These are phyloP conservation scores for Calidris pugnax DNA, from an alignment of 2,113 vertebrate species.

Conservation along the genomic window DNA sequence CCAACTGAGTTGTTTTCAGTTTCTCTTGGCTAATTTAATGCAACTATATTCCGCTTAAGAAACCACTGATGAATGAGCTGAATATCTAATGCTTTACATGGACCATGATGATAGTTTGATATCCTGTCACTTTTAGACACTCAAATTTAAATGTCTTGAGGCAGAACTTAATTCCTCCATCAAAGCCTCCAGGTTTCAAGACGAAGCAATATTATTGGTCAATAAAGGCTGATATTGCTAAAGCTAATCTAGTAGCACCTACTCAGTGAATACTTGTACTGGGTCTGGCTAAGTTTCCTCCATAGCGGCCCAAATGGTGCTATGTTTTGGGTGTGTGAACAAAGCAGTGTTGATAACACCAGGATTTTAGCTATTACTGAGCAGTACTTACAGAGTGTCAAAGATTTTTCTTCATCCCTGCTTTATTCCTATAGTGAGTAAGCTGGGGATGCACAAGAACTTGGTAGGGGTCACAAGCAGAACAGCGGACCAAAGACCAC, in stretches of 20 bases:
- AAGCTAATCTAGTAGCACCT: neutral
- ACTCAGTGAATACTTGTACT: neutral
- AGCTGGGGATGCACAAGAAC: neutral
- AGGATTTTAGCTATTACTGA: neutral
- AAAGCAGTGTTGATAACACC: neutral
- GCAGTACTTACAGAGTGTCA: neutral
- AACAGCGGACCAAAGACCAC: neutral
- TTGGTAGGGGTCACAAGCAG: neutral
- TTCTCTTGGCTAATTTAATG: neutral
- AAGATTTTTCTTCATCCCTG: neutral
- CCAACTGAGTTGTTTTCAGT: neutral
- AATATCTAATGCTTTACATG: neutral
- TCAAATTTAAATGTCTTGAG: neutral
- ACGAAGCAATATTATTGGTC: neutral
- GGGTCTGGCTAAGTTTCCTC: neutral
- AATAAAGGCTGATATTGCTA: neutral
- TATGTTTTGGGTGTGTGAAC: neutral
- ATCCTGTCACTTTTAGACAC: neutral
- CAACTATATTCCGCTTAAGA: neutral
- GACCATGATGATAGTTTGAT: neutral
- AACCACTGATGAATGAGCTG: neutral
- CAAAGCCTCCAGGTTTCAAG: neutral
- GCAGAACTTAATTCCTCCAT: neutral
- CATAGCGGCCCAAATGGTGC: neutral
- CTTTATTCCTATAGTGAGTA: neutral